Evolutionary conservation across 2,797 vertebrate genomes (phyloP), one percentile per base, ranked within the genome.

Genomic region (Lepilemur ruficaudatus): DNA sequence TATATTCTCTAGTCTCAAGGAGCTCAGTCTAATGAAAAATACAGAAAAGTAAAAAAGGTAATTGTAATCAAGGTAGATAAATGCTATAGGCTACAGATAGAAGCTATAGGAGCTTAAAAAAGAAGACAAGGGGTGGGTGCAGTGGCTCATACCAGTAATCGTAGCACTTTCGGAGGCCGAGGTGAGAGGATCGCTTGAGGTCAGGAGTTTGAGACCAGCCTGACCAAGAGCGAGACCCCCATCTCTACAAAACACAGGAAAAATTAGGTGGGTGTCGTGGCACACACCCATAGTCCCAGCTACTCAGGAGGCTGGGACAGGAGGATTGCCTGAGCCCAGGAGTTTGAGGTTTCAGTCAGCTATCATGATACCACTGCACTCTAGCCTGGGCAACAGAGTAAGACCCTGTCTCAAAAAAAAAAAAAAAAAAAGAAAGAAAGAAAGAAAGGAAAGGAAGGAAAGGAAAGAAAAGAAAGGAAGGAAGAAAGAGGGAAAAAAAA

Each of bases 11-110:
- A 80, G 23, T n/a, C 41, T 89, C 18, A 92, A 94, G 57, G 25
- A 90, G 38, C 22, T 93, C n/a, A 72, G 61, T 85, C 57, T 82
- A 90, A 82, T n/a, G 46, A 63, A 95, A 96, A 20, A 92, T 32
- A 87, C 0, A 92, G 80, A 87, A 79, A 89, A 84, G 88, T 9
- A 50, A 65, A 80, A 80, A 84, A 80, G 32, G 80, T 43, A 93
- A 89, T 52, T 65, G 43, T 78, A 93, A 61, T 79, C 6, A 13
- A 94, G 46, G 25, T 52, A 85, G 46, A 81, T 35, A 89, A 88
- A 95, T 11, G 15, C n/a, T 76, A 90, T 14, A 93, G 52, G 25
- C 55, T 72, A 81, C 20, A 25, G 28, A 14, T 35, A 61, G 70
- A 95, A 89, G 55, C 13, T 67, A n/a, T 14, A 7, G 78, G 76